Evolutionary conservation across 1,140 invertebrate species (phyloP).

Genomic region (Zeugodacus cucurbitae): DNA sequence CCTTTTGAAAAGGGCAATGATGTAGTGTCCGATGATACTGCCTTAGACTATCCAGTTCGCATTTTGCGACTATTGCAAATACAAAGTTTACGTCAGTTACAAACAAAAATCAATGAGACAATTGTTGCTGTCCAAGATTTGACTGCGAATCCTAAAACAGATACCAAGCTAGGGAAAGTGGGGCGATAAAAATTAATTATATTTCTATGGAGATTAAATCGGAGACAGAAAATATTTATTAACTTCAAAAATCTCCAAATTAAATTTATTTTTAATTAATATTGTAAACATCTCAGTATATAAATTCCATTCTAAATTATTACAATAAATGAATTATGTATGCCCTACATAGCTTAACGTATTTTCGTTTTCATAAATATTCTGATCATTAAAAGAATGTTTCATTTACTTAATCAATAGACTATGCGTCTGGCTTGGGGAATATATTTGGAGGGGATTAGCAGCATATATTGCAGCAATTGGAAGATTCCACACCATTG

Average conservation of each 20-base stretch:
- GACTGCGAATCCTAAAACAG: constrained; percentile 97
- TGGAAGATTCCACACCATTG: constrained; percentile 97
- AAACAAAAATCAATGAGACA: constrained; percentile 94
- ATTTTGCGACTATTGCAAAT: constrained; percentile 90
- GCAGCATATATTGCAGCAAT: constrained; percentile 89
- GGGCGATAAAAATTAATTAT: constrained; percentile 68
- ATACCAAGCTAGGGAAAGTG: constrained; percentile 93
- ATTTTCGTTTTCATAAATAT: neutral
- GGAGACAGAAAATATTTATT: constrained; percentile 16
- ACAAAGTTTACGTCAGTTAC: constrained; percentile 88
- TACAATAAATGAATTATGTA: no score
- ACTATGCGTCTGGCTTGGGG: constrained; percentile 57
- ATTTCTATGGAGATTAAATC: neutral
- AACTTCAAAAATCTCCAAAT: neutral
- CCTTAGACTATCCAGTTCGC: constrained; percentile 81
- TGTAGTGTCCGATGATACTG: constrained; percentile 70
- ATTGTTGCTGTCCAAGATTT: constrained; percentile 92
- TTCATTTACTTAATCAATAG: constrained; percentile 54
- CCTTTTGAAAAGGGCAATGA: constrained; percentile 70
- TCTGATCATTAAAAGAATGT: neutral
- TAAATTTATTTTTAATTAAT: neutral
- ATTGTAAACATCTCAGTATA: no score
- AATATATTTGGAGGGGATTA: constrained; percentile 79
- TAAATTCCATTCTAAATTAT: no score
- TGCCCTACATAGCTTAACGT: no score